Conservation (phyloP, 2,888 invertebrate species). For the Allophyes oxyacanthae region DNA sequence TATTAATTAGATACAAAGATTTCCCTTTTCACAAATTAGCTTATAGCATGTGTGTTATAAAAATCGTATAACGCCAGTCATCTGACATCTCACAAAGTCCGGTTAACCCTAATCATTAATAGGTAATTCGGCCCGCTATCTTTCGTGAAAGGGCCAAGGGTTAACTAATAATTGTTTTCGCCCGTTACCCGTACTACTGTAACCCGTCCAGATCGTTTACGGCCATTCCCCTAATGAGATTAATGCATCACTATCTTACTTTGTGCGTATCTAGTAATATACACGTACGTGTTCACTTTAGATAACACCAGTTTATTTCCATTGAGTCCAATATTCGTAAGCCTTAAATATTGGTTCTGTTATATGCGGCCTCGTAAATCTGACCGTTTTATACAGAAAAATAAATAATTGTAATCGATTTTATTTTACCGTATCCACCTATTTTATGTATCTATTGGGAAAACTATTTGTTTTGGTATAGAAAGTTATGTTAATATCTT, state of each 20-base stretch:
- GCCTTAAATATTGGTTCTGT: constrained; percentile 7
- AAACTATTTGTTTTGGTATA: constrained; percentile 10
- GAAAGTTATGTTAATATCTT: constrained; percentile 19
- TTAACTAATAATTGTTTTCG: constrained; percentile 73
- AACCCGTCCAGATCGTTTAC: constrained; percentile 66
- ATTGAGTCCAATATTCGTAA: constrained; percentile 20
- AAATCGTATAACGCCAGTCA: constrained; percentile 35
- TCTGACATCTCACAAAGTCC: constrained; percentile 40
- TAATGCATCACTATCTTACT: constrained; percentile 65
- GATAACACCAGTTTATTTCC: constrained; percentile 32
- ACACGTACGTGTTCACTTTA: constrained; percentile 26
- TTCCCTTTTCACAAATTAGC: constrained; percentile 19
- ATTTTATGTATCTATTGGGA: background rate
- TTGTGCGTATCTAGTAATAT: constrained; percentile 42
- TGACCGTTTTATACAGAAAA: constrained; percentile 19
- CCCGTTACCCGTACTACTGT: constrained; percentile 64
- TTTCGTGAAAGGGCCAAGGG: constrained; percentile 65
- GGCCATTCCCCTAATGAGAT: constrained; percentile 67
- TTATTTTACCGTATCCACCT: background rate
- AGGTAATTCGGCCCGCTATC: constrained; percentile 64
- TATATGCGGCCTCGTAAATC: constrained; percentile 26
- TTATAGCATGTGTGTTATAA: constrained; percentile 19
- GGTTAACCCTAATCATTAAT: constrained; percentile 62
- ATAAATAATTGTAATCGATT: constrained; percentile 13
- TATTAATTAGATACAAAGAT: no score